Conservation (phyloP, 2,113 vertebrate species). For the Malaclemys terrapin region DNA sequence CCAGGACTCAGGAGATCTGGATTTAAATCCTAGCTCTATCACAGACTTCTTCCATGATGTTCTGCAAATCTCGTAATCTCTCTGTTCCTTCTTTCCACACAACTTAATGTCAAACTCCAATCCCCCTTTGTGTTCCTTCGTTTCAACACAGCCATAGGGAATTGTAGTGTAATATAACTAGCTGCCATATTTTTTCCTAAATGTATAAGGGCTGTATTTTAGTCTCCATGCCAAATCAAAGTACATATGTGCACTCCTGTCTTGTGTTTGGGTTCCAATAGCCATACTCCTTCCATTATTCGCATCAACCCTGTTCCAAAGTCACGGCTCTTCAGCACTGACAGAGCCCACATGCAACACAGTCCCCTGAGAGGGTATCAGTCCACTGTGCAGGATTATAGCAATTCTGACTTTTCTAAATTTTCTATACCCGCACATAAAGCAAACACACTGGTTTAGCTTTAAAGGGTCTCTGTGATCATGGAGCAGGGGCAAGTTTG, state of each 20-base stretch:
- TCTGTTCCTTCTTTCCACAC: neutral
- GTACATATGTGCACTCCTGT: neutral
- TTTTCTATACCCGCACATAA: neutral
- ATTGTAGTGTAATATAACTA: slow-evolving; percentile 17
- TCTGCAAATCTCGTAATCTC: neutral
- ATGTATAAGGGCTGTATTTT: neutral
- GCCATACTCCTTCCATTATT: neutral
- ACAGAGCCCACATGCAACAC: neutral
- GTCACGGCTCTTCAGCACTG: neutral
- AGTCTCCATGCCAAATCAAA: neutral
- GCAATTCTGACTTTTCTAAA: neutral
- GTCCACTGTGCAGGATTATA: neutral
- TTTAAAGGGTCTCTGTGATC: neutral
- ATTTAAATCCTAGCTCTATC: neutral
- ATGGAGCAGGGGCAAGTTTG: neutral
- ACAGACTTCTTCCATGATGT: neutral
- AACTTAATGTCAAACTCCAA: neutral
- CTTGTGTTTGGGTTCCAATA: neutral
- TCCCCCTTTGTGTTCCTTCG: neutral
- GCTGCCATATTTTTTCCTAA: neutral
- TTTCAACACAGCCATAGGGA: slow-evolving; percentile 31
- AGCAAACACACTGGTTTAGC: neutral
- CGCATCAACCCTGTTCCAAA: slow-evolving; percentile 18
- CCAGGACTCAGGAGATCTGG: neutral
- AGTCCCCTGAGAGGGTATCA: neutral